phyloP scores from a whole-genome alignment of 2,888 invertebrate species.

The Monochamus alternatus region DNA sequence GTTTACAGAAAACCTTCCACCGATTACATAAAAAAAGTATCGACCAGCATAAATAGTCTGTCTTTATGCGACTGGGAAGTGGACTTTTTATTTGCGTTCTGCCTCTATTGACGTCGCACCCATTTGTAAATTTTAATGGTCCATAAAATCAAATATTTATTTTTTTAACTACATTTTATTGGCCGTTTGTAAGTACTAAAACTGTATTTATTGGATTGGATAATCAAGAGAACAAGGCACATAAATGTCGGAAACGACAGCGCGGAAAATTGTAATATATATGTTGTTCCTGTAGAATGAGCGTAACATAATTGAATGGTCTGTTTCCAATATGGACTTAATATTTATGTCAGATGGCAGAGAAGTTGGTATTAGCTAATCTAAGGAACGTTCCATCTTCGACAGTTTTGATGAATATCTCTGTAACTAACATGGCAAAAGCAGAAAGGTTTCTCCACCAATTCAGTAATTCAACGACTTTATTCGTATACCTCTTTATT shows the following conservation, averaged over 20 bases:
- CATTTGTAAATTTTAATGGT: slow-evolving; percentile 14
- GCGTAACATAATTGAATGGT: background rate
- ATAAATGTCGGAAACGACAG: background rate
- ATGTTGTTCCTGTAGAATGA: background rate
- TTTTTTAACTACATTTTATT: slow-evolving; percentile 11
- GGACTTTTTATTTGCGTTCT: background rate
- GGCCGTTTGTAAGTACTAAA: slow-evolving; percentile 14
- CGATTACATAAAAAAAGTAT: background rate
- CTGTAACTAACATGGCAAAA: too few species aligned
- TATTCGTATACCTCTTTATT: too few species aligned
- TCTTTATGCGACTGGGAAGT: background rate
- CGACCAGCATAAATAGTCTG: background rate
- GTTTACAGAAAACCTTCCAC: background rate
- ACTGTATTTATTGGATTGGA: slow-evolving; percentile 17
- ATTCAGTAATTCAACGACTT: too few species aligned
- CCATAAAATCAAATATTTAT: slow-evolving; percentile 28
- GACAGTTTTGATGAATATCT: too few species aligned
- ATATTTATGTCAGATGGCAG: background rate
- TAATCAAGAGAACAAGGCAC: slow-evolving; percentile 9
- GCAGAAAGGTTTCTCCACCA: too few species aligned
- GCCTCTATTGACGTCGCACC: slow-evolving; percentile 8
- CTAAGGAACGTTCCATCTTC: too few species aligned
- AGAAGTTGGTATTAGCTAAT: too few species aligned
- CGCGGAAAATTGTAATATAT: background rate
- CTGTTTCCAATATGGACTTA: background rate